Conservation (phyloP, 2,797 vertebrate species). For the Natrix natrix region DNA sequence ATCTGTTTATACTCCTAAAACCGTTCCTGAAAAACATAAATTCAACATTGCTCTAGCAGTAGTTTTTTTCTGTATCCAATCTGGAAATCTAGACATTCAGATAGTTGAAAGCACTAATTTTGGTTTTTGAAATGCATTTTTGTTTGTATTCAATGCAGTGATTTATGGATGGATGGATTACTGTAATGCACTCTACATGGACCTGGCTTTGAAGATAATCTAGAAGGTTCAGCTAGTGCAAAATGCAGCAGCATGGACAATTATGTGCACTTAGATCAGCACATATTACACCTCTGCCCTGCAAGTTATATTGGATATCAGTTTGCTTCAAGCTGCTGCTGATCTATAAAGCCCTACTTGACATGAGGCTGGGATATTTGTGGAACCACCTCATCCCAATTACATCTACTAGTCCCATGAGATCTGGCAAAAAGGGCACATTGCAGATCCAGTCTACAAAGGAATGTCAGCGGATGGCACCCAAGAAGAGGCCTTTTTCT, state of each 20-base stretch:
- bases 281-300: not conserved
- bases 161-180: not conserved
- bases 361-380: not conserved
- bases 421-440: not conserved
- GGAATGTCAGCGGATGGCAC: not conserved
- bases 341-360: not conserved
- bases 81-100: not conserved
- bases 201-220: not conserved
- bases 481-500: not conserved
- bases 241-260: not conserved
- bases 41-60: not conserved
- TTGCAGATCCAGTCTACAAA: not conserved
- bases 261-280: not conserved
- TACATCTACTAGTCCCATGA: not conserved
- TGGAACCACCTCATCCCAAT: not conserved
- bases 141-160: not conserved
- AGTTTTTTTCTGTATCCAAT: not conserved
- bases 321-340: not conserved
- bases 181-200: not conserved
- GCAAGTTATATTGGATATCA: not conserved
- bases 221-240: not conserved
- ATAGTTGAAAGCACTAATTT: not conserved
- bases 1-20: not conserved
- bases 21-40: not conserved
- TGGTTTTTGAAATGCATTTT: not conserved